These are phyloP conservation scores for Dromaius novaehollandiae DNA, from an alignment of 2,113 vertebrate species.

Conservation along the genomic window DNA sequence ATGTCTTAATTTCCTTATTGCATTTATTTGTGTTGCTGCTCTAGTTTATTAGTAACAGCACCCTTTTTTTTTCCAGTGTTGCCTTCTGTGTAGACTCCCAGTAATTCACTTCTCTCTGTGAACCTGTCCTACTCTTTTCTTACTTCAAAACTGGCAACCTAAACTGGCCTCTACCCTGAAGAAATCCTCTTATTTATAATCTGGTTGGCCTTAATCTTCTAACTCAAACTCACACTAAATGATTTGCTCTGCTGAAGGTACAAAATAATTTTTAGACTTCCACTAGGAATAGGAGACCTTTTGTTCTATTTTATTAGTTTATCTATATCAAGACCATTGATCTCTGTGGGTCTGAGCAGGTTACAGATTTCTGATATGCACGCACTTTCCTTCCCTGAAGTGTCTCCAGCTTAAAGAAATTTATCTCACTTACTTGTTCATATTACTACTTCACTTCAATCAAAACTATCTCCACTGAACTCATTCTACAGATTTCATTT, in stretches of 20 bases:
- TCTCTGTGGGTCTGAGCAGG: background rate
- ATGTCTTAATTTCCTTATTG: background rate
- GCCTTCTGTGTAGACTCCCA: background rate
- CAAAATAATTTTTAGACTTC: background rate
- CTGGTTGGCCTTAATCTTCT: slow-evolving; percentile 42
- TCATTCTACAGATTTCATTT: slow-evolving; percentile 64
- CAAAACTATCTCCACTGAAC: slow-evolving; percentile 60
- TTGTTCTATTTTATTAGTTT: background rate
- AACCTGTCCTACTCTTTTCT: background rate
- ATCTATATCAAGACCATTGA: background rate
- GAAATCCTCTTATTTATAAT: slow-evolving; percentile 45
- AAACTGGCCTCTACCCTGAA: background rate
- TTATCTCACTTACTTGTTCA: slow-evolving; percentile 52
- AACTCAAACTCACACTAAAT: background rate
- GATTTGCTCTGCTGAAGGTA: background rate
- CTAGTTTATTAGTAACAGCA: background rate
- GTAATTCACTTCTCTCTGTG: background rate
- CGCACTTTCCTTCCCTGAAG: background rate
- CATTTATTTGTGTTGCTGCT: background rate
- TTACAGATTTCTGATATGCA: background rate
- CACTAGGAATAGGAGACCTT: background rate
- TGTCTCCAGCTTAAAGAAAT: slow-evolving; percentile 25
- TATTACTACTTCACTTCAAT: slow-evolving; percentile 65
- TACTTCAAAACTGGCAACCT: background rate
- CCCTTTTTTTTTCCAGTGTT: background rate